Base-by-base conservation (phyloP, 2,888 invertebrate genomes). In the Drosophila falleni region DNA sequence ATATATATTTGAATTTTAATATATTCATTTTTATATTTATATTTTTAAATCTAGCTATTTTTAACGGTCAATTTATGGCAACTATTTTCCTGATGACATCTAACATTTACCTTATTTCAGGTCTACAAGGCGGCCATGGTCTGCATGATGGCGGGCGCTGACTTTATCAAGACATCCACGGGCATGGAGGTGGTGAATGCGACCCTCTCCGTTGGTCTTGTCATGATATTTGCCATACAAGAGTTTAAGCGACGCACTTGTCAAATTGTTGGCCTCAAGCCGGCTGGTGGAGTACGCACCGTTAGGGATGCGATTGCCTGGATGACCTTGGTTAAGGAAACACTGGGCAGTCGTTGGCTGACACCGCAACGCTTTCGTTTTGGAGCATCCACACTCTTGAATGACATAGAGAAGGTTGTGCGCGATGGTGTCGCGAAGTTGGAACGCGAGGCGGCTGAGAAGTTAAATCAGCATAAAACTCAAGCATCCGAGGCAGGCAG, bases 121-220 rank as follows among this genome's bases (percentile, higher is more conserved):
- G 94, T 99, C 3, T 98, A 98, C 92, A 96, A 95, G 91, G 96
- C 97, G 0, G 96, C 98, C 23, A 95, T 98, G 94, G 95, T 97
- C 42, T 96, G 97, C 23, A 98, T 99, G 97, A 94, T 97, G 94
- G 98, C 98, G 68, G 99, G 99, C 13, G 96, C 98, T 8, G 97
- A 99, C 93, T 99, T 99, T 90, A 98, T 99, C 65, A 99, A 99
- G 93, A 99, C 99, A 4, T 99, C 99, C 0, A 99, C 99, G 0
- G 99, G 97, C 49, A 99, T 99, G 93, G 99, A 99, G 93, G 92
- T 95, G 1, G 95, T 98, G 0, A 99, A 99, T 93, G 99, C 99
- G 0, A 99, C 97, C 0, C 93, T 99, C 15, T 96, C 97, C 9
- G 96, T 97, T 39, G 98, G 98, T 0, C 93, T 98, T 58, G 96